Evolutionary conservation across 53 echinoderm and acorn worm species (phyloP), one percentile per base, ranked within the genome.

Genomic region (Actinopyga echinites): DNA sequence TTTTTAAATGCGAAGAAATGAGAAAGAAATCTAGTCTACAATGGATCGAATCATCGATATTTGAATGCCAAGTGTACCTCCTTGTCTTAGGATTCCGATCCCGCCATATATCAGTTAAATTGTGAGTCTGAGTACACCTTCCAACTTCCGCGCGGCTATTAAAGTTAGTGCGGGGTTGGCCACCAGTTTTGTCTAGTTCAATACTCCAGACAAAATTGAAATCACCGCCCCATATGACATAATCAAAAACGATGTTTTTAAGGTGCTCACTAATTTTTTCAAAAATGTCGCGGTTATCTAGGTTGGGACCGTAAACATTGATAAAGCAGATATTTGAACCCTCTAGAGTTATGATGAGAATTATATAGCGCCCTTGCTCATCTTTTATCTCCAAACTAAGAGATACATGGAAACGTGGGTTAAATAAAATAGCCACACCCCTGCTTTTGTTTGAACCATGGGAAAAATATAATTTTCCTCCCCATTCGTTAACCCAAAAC

Each of bases 121-220:
- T 64, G 25, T 64, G 28, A 24, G 22, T 26, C n/a, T 64, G 1
- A 26, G 25, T 26, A 1, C 64, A 64, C 0, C 28, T 64, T 26
- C n/a, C 28, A 22, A 2, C 64, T 26, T 64, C 64, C 3, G 28
- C 1, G 11, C 64, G n/a, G 25, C 11, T 26, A 64, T 64, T 64
- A 64, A 64, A 64, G 25, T 64, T 64, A 64, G 64, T 64, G 19
- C 64, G n/a, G 12, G 64, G 64, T 26, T 22, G 64, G 1, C 64
- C 64, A 24, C 64, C 64, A 19, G 20, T 64, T 24, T 64, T 64
- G 25, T 64, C 64, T 26, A 64, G 12, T 24, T 19, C 64, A 64
- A 64, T 26, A 24, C 25, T 64, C 64, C 64, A 64, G 11, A 64
- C 64, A 64, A 64, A 64, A 26, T 64, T 64, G 28, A 64, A 64